Conservation (phyloP, 1,140 invertebrate species). For the Diorhabda carinulata region DNA sequence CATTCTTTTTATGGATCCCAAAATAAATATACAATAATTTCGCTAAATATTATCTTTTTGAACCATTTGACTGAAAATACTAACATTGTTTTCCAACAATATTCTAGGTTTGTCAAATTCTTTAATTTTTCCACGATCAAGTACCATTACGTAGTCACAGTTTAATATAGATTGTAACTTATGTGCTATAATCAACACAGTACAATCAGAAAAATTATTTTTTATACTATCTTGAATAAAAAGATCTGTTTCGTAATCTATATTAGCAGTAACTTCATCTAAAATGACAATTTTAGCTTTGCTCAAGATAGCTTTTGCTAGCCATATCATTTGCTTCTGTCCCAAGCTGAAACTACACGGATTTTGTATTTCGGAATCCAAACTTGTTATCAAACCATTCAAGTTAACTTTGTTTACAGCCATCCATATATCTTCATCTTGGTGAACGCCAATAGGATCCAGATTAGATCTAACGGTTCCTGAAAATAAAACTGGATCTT, state of each 20-base stretch:
- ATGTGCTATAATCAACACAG: constrained; percentile 80
- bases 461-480: constrained; percentile 59
- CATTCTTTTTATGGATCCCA: too few species aligned
- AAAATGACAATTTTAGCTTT: constrained; percentile 73
- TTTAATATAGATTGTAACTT: constrained; percentile 79
- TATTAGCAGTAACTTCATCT: constrained; percentile 71
- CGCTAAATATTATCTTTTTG: constrained; percentile 54
- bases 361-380: constrained; percentile 53
- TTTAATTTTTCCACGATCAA: constrained; percentile 60
- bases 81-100: constrained; percentile 59
- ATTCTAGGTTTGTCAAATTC: constrained; percentile 70
- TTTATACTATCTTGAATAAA: constrained; percentile 65
- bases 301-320: constrained; percentile 69
- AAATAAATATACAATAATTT: background rate
- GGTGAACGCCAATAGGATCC: constrained; percentile 57
- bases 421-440: constrained; percentile 42
- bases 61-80: constrained; percentile 66
- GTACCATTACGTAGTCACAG: constrained; percentile 67
- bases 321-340: constrained; percentile 73
- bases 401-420: constrained; percentile 34
- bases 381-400: constrained; percentile 21
- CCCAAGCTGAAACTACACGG: constrained; percentile 72
- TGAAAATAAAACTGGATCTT: constrained; percentile 59
- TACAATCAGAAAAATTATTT: constrained; percentile 64
- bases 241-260: constrained; percentile 66